Evolutionary conservation across 2,888 invertebrate genomes (phyloP).

Genomic region (Pharmacophagus antenor): DNA sequence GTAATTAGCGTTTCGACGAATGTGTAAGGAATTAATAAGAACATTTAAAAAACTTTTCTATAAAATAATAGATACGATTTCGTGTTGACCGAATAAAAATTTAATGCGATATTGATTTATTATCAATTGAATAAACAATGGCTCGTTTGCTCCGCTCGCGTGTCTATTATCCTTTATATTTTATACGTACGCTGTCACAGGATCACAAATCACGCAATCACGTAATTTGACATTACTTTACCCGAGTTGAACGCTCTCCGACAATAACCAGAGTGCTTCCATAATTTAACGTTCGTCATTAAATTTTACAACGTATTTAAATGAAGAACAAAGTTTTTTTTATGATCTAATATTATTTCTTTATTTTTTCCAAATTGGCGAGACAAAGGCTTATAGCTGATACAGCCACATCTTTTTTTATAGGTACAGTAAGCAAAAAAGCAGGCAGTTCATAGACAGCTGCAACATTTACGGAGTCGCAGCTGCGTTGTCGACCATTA

Average conservation of each 20-base stretch:
- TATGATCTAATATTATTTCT: background rate
- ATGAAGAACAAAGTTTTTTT: background rate
- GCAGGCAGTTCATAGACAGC: too few relatives aligned
- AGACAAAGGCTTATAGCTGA: background rate
- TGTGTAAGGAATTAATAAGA: too few relatives aligned
- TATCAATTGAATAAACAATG: conserved; percentile 3
- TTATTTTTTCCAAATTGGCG: background rate
- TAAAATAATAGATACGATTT: too few relatives aligned
- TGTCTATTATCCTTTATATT: background rate
- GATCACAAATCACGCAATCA: conserved; percentile 5
- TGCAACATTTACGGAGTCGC: too few relatives aligned
- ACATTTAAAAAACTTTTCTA: too few relatives aligned
- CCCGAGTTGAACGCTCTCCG: background rate
- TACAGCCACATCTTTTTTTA: too few relatives aligned
- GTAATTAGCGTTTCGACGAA: too few relatives aligned
- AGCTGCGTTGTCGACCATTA: too few relatives aligned
- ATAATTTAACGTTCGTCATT: background rate
- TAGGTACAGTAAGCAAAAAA: too few relatives aligned
- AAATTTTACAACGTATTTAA: background rate
- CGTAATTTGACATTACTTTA: background rate
- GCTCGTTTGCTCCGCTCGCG: conserved; percentile 2
- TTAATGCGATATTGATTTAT: background rate
- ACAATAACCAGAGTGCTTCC: background rate
- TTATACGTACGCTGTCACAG: background rate
- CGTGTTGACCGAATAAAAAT: background rate